These are phyloP conservation scores for Hypanus sabinus DNA, from an alignment of 2,113 vertebrate species.

Conservation along the genomic window DNA sequence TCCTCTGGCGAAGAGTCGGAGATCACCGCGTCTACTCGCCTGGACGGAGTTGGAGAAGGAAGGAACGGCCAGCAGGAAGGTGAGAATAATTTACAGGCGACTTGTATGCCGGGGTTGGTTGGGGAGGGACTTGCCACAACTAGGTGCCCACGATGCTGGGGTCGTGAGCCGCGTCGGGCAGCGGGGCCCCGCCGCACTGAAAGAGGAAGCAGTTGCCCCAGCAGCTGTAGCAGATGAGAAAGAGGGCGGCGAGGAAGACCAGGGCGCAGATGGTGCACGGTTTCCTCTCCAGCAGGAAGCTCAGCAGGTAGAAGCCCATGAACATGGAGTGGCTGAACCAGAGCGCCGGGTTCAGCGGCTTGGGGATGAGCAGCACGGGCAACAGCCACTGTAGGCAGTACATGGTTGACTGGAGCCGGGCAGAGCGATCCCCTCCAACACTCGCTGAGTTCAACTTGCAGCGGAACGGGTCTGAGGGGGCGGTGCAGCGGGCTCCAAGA, in stretches of 20 bases:
- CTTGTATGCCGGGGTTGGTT: no score
- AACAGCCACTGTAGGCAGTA: constrained; percentile 99
- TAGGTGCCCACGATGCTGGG: constrained; percentile 91
- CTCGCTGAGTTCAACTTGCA: background rate
- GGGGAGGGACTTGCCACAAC: background rate
- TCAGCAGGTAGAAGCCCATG: constrained; percentile 99
- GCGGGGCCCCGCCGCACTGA: constrained; percentile 83
- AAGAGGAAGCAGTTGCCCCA: constrained; percentile 99
- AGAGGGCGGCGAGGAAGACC: constrained; percentile 92
- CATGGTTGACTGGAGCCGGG: constrained; percentile 57
- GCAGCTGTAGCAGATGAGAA: constrained; percentile 98
- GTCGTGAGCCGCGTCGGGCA: constrained; percentile 82
- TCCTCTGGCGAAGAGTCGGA: background rate
- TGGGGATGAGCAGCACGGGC: constrained; percentile 95
- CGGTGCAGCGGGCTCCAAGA: no score
- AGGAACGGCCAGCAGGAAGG: background rate
- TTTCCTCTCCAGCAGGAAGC: constrained; percentile 96
- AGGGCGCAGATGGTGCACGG: constrained; percentile 99
- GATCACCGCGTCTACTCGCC: background rate
- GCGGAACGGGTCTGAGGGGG: background rate
- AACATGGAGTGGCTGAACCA: constrained; percentile 99
- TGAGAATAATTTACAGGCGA: no score
- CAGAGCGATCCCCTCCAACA: constrained; percentile 4
- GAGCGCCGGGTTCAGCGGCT: constrained; percentile 91
- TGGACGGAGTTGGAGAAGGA: background rate